Evolutionary conservation across 2,888 invertebrate genomes (phyloP).

Genomic region (Adineta ricciae): DNA sequence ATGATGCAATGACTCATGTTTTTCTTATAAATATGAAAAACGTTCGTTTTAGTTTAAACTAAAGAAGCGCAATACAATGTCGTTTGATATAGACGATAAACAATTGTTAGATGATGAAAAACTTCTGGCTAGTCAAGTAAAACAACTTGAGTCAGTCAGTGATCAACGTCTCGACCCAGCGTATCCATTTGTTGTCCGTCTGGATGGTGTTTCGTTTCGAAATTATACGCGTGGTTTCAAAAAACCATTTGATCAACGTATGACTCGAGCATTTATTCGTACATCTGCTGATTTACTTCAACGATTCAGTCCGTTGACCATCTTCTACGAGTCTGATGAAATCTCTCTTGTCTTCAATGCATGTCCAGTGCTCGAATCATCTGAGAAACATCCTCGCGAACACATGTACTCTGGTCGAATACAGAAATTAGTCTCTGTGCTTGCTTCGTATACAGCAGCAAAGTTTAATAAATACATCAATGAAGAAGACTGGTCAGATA

Average conservation of each 20-base stretch:
- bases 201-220: conserved; percentile 21
- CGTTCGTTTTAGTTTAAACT: too few relatives aligned
- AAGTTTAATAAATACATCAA: conserved; percentile 8
- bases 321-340: neutral
- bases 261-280: neutral
- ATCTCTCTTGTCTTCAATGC: neutral
- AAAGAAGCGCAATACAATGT: too few relatives aligned
- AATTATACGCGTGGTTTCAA: conserved; percentile 8
- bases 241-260: conserved; percentile 19
- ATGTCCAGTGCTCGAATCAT: neutral
- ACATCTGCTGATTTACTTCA: conserved; percentile 20
- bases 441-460: conserved; percentile 5
- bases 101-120: neutral
- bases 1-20: neutral
- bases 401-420: conserved; percentile 17
- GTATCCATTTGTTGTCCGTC: conserved; percentile 1
- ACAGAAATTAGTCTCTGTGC: neutral
- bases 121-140: neutral
- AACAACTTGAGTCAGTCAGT: neutral
- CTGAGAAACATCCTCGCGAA: neutral
- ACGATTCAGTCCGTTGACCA: neutral
- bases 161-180: neutral
- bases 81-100: neutral
- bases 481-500: neutral
- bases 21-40: too few relatives aligned